These are phyloP conservation scores for Linepithema humile DNA, from an alignment of 1,140 invertebrate genomes.

Conservation along the genomic window DNA sequence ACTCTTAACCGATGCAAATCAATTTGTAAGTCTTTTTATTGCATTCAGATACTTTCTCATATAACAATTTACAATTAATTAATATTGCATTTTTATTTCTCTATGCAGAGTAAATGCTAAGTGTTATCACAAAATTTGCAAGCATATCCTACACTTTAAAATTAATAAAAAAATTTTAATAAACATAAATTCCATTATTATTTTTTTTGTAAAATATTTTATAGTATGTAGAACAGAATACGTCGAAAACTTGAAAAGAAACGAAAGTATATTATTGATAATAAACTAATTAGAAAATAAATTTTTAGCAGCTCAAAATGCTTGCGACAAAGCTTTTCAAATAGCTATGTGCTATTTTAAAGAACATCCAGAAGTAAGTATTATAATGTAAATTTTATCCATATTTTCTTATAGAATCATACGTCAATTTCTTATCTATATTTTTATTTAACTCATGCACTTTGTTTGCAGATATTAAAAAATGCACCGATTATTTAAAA, in stretches of 20 bases:
- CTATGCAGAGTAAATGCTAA: not conserved
- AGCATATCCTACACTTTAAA: too few relatives aligned
- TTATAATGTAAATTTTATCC: not conserved
- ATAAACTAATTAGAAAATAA: not conserved
- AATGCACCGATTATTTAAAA: constrained; percentile 11
- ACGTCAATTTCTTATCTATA: too few relatives aligned
- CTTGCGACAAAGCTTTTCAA: constrained; percentile 77
- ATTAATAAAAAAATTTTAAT: too few relatives aligned
- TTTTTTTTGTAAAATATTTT: too few relatives aligned
- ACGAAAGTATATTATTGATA: not conserved
- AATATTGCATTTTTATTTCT: not conserved
- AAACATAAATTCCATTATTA: too few relatives aligned
- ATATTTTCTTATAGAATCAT: too few relatives aligned
- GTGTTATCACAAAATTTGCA: too few relatives aligned
- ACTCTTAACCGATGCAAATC: constrained; percentile 73
- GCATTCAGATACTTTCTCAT: not conserved
- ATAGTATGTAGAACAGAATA: constrained; percentile 9
- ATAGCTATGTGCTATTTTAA: constrained; percentile 74
- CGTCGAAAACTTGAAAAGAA: not conserved
- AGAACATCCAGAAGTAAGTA: constrained; percentile 71
- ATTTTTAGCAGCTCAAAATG: constrained; percentile 68
- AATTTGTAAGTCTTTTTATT: constrained; percentile 67
- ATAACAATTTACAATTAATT: not conserved
- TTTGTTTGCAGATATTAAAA: constrained; percentile 47
- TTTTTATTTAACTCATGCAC: not conserved